phyloP scores from a whole-genome alignment of 2,113 vertebrate genomes.

The Hydropotes inermis region DNA sequence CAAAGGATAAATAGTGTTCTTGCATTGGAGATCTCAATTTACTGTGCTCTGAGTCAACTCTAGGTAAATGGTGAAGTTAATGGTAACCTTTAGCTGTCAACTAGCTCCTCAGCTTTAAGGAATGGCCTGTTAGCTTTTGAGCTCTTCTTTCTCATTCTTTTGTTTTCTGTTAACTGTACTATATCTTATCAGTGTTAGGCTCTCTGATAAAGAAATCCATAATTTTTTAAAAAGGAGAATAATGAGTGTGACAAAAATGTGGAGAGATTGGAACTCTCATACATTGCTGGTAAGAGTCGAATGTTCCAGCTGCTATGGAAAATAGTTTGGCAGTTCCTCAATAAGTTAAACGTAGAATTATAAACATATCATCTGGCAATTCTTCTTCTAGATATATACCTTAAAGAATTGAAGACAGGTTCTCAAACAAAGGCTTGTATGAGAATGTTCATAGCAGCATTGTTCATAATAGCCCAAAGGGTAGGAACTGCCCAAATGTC shows the following conservation, averaged over 20 bases:
- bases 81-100: background rate
- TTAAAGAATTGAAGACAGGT: background rate
- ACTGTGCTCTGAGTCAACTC: background rate
- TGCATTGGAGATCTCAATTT: background rate
- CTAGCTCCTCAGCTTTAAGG: background rate
- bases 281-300: background rate
- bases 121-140: background rate
- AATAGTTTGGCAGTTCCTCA: background rate
- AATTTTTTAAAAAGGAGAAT: background rate
- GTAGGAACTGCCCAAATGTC: background rate
- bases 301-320: background rate
- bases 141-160: background rate
- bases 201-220: conserved; percentile 2
- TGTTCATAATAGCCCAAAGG: background rate
- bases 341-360: background rate
- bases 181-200: background rate
- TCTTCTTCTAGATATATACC: background rate
- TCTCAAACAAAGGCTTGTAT: background rate
- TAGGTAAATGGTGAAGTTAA: background rate
- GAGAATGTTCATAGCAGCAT: background rate
- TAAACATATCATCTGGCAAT: background rate
- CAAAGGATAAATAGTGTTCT: background rate
- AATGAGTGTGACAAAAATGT: background rate
- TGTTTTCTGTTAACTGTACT: background rate
- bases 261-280: background rate